Conservation (phyloP, 2,113 vertebrate species). For the Malurus melanocephalus region DNA sequence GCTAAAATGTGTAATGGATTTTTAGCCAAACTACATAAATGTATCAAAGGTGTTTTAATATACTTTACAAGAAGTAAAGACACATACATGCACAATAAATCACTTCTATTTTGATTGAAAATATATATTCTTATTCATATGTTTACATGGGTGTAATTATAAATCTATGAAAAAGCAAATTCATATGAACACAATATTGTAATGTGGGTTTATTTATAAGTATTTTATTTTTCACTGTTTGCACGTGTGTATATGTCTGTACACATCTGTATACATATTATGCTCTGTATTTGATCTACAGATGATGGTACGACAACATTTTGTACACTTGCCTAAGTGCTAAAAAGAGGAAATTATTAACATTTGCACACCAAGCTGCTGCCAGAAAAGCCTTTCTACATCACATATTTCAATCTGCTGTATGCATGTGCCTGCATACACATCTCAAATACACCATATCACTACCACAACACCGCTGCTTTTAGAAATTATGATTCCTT, state of each 20-base stretch:
- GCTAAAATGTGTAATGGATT: background rate
- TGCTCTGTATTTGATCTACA: background rate
- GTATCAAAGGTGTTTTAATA: conserved; percentile 25
- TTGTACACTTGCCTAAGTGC: background rate
- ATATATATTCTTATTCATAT: background rate
- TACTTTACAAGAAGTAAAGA: background rate
- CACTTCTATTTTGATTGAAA: background rate
- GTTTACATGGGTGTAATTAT: background rate
- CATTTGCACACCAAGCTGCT: background rate
- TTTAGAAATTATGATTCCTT: conserved; percentile 2
- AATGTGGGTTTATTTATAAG: background rate
- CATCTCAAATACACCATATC: background rate
- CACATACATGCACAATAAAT: background rate
- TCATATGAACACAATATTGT: background rate
- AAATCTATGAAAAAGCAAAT: background rate
- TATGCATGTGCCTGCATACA: background rate
- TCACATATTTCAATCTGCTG: conserved; percentile 30
- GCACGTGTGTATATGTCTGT: background rate
- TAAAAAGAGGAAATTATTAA: conserved; percentile 32
- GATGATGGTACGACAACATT: background rate
- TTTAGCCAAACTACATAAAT: background rate
- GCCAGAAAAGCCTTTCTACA: conserved; percentile 11
- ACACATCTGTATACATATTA: background rate
- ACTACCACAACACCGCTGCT: background rate
- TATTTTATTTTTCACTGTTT: background rate